Evolutionary conservation across 2,113 vertebrate genomes (phyloP).

Genomic region (Tragelaphus scriptus): DNA sequence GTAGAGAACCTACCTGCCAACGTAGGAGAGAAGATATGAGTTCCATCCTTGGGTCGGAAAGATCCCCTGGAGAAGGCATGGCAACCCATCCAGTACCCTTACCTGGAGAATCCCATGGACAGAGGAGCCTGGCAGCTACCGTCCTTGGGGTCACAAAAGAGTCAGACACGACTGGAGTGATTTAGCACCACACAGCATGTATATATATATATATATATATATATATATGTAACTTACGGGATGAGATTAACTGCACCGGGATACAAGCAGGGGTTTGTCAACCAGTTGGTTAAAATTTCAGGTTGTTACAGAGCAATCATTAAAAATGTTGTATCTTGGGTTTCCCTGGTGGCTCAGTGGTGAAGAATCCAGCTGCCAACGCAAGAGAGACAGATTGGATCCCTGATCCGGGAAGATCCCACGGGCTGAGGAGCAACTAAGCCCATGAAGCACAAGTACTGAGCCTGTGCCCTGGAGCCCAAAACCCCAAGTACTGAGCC

Average conservation of each 20-base stretch:
- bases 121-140: not conserved
- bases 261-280: not conserved
- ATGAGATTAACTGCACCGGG: not conserved
- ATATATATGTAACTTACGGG: rapidly evolving
- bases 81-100: not conserved
- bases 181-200: not conserved
- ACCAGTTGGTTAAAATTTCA: not conserved
- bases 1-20: not conserved
- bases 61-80: not conserved
- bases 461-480: not conserved
- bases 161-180: not conserved
- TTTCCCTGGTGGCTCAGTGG: not conserved
- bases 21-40: not conserved
- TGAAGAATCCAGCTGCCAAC: not conserved
- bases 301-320: not conserved
- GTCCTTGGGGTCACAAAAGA: not conserved
- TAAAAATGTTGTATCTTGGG: not conserved
- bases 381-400: not conserved
- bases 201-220: not conserved
- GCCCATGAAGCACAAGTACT: not conserved
- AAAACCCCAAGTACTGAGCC: not conserved
- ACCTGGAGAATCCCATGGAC: not conserved
- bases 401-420: not conserved
- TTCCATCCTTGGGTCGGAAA: not conserved
- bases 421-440: not conserved